Conservation (phyloP, 2,888 invertebrate genomes). For the Chloromyia formosa region DNA sequence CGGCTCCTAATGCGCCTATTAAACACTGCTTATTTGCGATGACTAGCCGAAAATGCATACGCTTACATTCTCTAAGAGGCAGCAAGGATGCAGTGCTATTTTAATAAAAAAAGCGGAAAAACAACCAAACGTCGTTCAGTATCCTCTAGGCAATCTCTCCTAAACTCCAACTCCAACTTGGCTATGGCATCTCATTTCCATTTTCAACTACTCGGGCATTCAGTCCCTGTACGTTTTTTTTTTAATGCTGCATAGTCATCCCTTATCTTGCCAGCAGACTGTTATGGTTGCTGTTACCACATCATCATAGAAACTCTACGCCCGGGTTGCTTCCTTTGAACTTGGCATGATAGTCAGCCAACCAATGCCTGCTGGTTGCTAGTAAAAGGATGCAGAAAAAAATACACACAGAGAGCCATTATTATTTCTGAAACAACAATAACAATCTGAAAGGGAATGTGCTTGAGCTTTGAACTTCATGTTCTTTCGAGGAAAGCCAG, state of each 20-base stretch:
- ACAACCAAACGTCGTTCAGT: neutral
- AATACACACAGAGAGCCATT: constrained; percentile 27
- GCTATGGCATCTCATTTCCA: constrained; percentile 40
- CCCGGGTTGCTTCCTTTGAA: constrained; percentile 37
- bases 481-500: constrained; percentile 15
- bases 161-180: constrained; percentile 23
- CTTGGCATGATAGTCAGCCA: constrained; percentile 39
- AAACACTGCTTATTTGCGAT: neutral
- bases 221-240: neutral
- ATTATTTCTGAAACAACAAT: constrained; percentile 44
- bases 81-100: neutral
- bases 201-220: constrained; percentile 9
- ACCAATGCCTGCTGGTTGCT: constrained; percentile 13
- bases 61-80: neutral
- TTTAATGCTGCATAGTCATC: constrained; percentile 19
- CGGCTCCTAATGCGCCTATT: no score
- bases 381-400: constrained; percentile 31
- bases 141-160: neutral
- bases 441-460: constrained; percentile 39
- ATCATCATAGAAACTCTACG: constrained; percentile 41
- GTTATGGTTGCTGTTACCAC: constrained; percentile 48
- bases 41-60: neutral
- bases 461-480: constrained; percentile 41
- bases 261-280: constrained; percentile 41
- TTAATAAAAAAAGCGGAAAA: neutral